Evolutionary conservation across 2,888 invertebrate genomes (phyloP).

Genomic region (Cryptus armator): DNA sequence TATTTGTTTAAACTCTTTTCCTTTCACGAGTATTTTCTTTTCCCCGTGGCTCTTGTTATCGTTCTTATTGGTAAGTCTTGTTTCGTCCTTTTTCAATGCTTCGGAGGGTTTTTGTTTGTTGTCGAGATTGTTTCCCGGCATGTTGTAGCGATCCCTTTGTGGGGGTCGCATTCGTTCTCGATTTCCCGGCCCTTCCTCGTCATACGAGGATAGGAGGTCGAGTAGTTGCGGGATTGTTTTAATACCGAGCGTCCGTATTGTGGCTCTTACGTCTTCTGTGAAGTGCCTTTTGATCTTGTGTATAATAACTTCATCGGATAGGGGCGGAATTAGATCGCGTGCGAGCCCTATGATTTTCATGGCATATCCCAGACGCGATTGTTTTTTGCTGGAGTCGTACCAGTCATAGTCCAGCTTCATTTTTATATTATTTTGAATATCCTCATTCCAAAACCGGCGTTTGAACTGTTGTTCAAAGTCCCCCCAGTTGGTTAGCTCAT

Average conservation of each 20-base stretch:
- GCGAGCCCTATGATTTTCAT: slow-evolving; percentile 13
- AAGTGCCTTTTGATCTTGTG: slow-evolving; percentile 25
- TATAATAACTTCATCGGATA: not conserved
- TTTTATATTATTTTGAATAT: too few relatives aligned
- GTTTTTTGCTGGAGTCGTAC: too few relatives aligned
- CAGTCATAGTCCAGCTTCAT: too few relatives aligned
- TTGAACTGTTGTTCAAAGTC: too few relatives aligned
- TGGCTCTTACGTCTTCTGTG: slow-evolving; percentile 25
- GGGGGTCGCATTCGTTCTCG: not conserved
- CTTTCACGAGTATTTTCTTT: not conserved
- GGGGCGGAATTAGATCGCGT: not conserved
- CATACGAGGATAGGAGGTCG: slow-evolving; percentile 13
- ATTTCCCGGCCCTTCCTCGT: slow-evolving; percentile 32
- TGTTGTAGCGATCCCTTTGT: not conserved
- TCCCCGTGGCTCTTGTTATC: not conserved
- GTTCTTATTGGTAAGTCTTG: not conserved
- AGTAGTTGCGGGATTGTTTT: not conserved
- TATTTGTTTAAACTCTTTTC: not conserved
- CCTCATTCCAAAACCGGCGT: too few relatives aligned
- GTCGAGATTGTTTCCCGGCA: not conserved
- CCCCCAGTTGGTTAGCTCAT: not conserved
- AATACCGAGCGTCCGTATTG: not conserved
- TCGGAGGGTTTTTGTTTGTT: not conserved
- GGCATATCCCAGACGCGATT: not conserved
- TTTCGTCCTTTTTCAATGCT: not conserved